A percentile compares a stretch with the other conserved stretches of the same genome.
Conservation (phyloP, 2,797 vertebrate genomes). For the Sebastes flavidus region DNA sequence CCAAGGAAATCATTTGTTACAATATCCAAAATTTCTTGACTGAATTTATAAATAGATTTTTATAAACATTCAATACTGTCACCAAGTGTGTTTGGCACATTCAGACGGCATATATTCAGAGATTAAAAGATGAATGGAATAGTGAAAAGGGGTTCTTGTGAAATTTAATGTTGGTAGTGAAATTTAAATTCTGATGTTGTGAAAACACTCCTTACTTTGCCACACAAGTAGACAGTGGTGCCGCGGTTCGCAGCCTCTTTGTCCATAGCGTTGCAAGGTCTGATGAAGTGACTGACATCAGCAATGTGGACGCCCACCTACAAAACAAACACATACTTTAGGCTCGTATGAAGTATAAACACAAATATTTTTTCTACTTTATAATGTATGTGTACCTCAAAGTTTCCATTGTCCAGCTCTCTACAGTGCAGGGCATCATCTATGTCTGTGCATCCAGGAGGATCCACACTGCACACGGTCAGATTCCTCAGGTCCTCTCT, state of each 20-base stretch:
- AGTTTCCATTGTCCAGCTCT: constrained; percentile 90
- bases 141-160: neutral
- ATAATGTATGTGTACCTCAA: constrained; percentile 83
- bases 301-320: constrained; percentile 98
- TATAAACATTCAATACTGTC: neutral
- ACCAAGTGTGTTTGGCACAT: neutral
- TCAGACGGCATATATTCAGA: neutral
- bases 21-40: neutral
- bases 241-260: constrained; percentile 94
- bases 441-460: constrained; percentile 97
- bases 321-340: neutral
- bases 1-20: neutral
- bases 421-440: constrained; percentile 94
- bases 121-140: neutral
- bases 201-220: constrained; percentile 83
- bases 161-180: neutral
- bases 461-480: constrained; percentile 94
- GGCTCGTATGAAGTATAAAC: neutral
- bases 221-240: constrained; percentile 97
- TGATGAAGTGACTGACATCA: constrained; percentile 98
- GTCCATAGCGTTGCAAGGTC: constrained; percentile 94
- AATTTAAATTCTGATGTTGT: neutral
- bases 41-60: neutral
- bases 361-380: neutral
- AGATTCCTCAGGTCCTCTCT: constrained; percentile 91